Percentiles rank a stretch among this genome's conserved stretches.
Conservation (phyloP, 2,888 invertebrate species). For the Allygus modestus region DNA sequence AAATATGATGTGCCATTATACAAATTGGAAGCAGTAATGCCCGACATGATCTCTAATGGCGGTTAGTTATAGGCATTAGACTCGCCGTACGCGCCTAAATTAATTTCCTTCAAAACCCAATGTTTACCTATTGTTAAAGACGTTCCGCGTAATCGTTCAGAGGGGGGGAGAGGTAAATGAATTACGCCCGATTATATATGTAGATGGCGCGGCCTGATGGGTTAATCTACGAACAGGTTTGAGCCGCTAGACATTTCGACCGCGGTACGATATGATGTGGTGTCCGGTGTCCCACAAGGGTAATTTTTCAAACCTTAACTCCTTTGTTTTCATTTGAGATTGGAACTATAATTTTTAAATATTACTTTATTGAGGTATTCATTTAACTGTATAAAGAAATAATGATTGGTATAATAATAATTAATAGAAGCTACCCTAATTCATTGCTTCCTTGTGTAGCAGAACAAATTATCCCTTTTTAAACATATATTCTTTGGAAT, state of each 20-base stretch:
- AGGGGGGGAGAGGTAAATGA: conserved; percentile 40
- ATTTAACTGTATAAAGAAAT: no score
- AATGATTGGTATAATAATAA: no score
- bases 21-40: conserved; percentile 22
- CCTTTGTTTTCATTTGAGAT: background rate
- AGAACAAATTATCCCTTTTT: no score
- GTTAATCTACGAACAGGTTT: conserved; percentile 60
- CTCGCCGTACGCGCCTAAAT: conserved; percentile 19
- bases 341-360: no score
- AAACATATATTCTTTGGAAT: no score
- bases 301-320: background rate
- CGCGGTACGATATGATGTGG: background rate
- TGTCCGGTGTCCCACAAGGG: conserved; percentile 17
- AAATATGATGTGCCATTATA: conserved; percentile 23
- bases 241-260: conserved; percentile 7
- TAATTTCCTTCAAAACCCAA: conserved; percentile 41
- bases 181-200: conserved; percentile 51
- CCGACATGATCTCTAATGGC: conserved; percentile 32
- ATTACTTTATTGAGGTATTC: no score
- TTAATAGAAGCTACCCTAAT: no score
- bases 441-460: no score
- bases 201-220: conserved; percentile 52
- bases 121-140: conserved; percentile 50
- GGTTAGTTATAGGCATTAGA: conserved; percentile 24
- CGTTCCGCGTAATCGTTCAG: conserved; percentile 37